Evolutionary conservation across 2,113 vertebrate species (phyloP), one percentile per base, ranked within the genome.

Genomic region (Saguinus imperator): DNA sequence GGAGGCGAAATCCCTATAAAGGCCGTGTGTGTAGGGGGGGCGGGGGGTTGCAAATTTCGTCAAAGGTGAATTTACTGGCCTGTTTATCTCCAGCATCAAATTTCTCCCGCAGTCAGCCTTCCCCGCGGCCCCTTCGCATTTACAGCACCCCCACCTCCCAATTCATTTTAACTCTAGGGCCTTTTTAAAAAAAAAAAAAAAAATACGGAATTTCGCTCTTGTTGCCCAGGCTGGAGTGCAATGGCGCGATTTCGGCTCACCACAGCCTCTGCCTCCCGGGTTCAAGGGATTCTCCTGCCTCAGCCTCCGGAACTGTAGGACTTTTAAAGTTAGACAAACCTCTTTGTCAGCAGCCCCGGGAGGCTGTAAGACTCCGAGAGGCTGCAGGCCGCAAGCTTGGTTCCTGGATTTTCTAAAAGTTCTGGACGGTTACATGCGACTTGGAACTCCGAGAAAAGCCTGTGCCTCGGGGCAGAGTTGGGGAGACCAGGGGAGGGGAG

Each of bases 271-370:
- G 25, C 58, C 58, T 61, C 58, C 58, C 25, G 10, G 58, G 58
- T 64, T 64, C 58, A 64, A 64, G 25, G 11, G 61, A 64, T 64
- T 64, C 61, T 64, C 27, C 27, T 64, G 27, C 27, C 61, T 64
- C 61, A 64, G 61, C 61, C 61, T 64, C 61, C 61, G 5, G 61
- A 96, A 93, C 84, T 92, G 87, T 77, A 52, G 72, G 87, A 98
- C 89, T 97, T 97, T 91, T 96, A 97, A 96, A 97, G 91, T 96
- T 96, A 96, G 96, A 97, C 97, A 98, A 98, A 98, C 94, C 95
- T 83, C 96, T 97, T 97, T 97, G 97, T 98, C 95, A 92, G 85
- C 96, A 94, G 88, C 95, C 94, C 66, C 0, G 3, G 96, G 94
- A 96, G 85, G 94, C 94, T 45, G 18, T 27, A 45, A 87, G 96